Evolutionary conservation across 2,888 invertebrate genomes (phyloP), one percentile per base, ranked within the genome.

Genomic region (Agrochola lychnidis): DNA sequence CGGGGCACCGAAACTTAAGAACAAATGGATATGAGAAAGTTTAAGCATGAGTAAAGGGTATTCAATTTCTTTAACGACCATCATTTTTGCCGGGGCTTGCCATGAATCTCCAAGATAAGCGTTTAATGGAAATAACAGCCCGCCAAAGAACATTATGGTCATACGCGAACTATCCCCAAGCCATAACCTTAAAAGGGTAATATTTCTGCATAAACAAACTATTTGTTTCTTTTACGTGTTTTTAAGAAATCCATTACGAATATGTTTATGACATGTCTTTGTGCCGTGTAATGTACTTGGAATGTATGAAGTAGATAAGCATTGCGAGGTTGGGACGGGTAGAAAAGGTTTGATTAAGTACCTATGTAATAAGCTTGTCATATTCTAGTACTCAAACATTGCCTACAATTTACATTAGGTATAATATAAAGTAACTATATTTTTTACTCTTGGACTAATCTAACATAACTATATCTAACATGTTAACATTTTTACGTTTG

Each of bases 91-190:
- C 91, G 92, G 89, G 89, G 87, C 91, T 87, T 84, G 93, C 92
- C 92, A 95, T 95, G 94, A 95, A 95, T 95, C 94, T 95, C 92
- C 86, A 91, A 94, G 95, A 95, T 95, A 95, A 94, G 91, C 92
- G 92, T 93, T 94, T 95, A 94, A 95, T 95, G 94, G 94, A 93
- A 94, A 94, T 94, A 94, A 93, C 90, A 93, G 92, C 90, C 90
- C 92, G 89, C 87, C 89, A 85, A 88, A 89, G 91, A 92, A 90
- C 93, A 93, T 93, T 92, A 93, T 89, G 93, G 91, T 92, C 93
- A 93, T 93, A 93, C 90, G 90, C 89, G 91, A 94, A 94, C 92
- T 92, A 94, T 93, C 91, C 90, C 89, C 89, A 86, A 87, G 89
- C 89, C 88, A 92, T 92, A 93, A 92, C 92, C 92, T 90, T 91